Evolutionary conservation across 1,140 invertebrate species (phyloP).

Genomic region (Bombus picipes): DNA sequence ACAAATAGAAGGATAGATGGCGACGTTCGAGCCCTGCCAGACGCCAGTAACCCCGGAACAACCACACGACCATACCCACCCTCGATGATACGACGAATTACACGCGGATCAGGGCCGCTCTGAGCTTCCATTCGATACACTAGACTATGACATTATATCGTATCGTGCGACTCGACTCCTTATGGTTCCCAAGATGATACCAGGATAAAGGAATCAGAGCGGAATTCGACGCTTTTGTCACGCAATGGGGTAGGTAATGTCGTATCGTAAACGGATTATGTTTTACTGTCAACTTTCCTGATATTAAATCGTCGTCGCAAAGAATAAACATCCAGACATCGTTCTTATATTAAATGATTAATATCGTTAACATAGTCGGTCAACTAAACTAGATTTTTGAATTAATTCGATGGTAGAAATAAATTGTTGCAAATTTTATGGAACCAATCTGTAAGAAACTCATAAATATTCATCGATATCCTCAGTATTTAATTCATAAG

Average conservation of each 20-base stretch:
- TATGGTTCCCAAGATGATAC: slow-evolving; percentile 29
- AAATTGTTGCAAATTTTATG: no score
- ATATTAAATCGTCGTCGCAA: not conserved
- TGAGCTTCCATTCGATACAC: slow-evolving; percentile 79
- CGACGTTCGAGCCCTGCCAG: slow-evolving; percentile 73
- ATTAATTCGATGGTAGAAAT: no score
- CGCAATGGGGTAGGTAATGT: not conserved
- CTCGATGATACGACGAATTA: slow-evolving; percentile 75
- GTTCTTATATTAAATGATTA: not conserved
- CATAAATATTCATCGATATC: no score
- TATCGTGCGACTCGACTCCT: slow-evolving; percentile 23
- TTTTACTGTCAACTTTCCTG: not conserved
- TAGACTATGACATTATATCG: slow-evolving; percentile 69
- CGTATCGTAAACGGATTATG: not conserved
- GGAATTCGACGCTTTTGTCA: not conserved
- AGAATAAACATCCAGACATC: no score
- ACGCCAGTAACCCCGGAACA: slow-evolving; percentile 69
- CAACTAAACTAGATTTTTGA: no score
- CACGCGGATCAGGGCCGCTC: slow-evolving; percentile 79
- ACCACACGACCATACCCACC: slow-evolving; percentile 57
- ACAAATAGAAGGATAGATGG: slow-evolving; percentile 83
- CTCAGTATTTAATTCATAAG: no score
- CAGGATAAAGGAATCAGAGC: slow-evolving; percentile 17
- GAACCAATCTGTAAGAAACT: no score
- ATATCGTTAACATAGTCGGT: no score